Conservation (phyloP, 2,113 vertebrate genomes). For the Epinephelus fuscoguttatus region DNA sequence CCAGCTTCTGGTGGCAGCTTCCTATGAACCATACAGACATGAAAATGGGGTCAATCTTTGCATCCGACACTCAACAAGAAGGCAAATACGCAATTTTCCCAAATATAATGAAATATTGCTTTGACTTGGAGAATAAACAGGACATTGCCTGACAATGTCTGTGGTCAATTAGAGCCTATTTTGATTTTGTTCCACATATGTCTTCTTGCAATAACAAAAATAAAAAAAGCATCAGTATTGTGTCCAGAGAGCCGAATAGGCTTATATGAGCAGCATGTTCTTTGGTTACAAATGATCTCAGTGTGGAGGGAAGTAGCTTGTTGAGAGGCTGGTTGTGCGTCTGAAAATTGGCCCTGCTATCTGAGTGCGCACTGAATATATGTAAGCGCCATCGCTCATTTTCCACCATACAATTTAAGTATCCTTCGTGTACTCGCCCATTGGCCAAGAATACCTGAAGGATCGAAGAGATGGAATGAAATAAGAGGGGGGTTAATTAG, state of each 20-base stretch:
- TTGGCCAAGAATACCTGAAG: background rate
- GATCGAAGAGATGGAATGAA: constrained; percentile 16
- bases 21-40: background rate
- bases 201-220: background rate
- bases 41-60: background rate
- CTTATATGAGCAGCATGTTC: background rate
- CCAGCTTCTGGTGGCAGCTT: background rate
- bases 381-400: background rate
- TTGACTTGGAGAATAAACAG: background rate
- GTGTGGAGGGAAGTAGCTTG: background rate
- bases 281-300: background rate
- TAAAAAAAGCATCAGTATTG: background rate
- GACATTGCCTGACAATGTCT: background rate
- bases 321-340: background rate
- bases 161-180: background rate
- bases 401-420: background rate
- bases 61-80: background rate
- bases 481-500: constrained; percentile 48
- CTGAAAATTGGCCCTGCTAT: background rate
- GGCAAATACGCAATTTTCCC: background rate
- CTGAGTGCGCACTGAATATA: background rate
- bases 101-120: background rate
- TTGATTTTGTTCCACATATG: background rate
- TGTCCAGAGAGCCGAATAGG: background rate
- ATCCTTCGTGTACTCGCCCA: background rate